Evolutionary conservation across 2,113 vertebrate genomes (phyloP).

Genomic region (Chrysochloris asiatica): DNA sequence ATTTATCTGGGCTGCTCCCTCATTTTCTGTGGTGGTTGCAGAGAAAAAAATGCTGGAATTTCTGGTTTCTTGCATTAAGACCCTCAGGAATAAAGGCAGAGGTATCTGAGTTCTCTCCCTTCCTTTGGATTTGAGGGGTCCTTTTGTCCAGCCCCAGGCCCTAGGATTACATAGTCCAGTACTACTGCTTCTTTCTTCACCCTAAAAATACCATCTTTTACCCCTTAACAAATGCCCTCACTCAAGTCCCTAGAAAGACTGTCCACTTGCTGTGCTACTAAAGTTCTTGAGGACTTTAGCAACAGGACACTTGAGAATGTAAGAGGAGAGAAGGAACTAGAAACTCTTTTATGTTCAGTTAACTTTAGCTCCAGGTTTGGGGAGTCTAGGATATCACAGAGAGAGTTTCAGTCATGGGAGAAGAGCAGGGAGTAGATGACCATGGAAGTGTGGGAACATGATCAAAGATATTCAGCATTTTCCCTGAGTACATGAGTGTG

Average conservation of each 20-base stretch:
- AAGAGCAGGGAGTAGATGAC: fast-evolving
- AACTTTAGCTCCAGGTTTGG: background rate
- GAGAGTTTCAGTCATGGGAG: background rate
- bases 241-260: background rate
- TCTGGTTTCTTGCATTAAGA: background rate
- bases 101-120: background rate
- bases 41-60: background rate
- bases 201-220: background rate
- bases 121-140: background rate
- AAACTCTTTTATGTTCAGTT: background rate
- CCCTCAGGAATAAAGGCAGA: background rate
- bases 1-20: background rate
- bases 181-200: background rate
- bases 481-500: background rate
- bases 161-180: background rate
- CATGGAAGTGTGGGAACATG: background rate
- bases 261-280: background rate
- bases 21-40: background rate
- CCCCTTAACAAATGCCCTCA: background rate
- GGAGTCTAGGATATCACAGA: background rate
- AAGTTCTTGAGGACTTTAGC: background rate
- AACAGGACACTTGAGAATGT: background rate
- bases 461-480: background rate
- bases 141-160: background rate
- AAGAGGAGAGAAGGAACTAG: background rate